Evolutionary conservation across 2,888 invertebrate species (phyloP).

Genomic region (Oscheius myriophilus): DNA sequence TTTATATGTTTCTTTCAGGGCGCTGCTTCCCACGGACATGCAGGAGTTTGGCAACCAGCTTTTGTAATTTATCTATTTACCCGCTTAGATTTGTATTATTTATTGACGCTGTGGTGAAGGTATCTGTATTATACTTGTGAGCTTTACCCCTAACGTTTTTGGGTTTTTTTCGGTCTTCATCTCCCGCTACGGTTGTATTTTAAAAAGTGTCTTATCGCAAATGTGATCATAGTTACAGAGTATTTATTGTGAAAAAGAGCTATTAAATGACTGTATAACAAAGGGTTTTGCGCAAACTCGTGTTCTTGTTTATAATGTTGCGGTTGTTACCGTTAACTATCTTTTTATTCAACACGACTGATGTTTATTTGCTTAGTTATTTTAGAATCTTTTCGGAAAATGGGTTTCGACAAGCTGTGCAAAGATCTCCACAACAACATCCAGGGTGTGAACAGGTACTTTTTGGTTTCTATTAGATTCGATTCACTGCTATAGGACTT

Average conservation of each 20-base stretch:
- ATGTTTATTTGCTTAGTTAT: not conserved
- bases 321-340: not conserved
- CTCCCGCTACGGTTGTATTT: not conserved
- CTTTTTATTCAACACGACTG: not conserved
- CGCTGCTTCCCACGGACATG: constrained; percentile 62
- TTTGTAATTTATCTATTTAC: constrained; percentile 35
- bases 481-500: too few relatives aligned
- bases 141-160: constrained; percentile 6
- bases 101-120: too few relatives aligned
- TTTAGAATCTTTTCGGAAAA: constrained; percentile 21
- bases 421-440: constrained; percentile 58
- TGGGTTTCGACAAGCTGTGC: constrained; percentile 58
- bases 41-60: constrained; percentile 64
- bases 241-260: constrained; percentile 7
- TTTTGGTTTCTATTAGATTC: too few relatives aligned
- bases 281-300: not conserved
- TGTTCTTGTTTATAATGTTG: not conserved
- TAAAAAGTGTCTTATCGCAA: not conserved
- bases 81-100: too few relatives aligned
- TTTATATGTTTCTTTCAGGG: constrained; percentile 34
- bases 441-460: constrained; percentile 68
- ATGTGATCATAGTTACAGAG: not conserved
- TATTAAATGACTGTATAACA: not conserved
- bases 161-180: constrained; percentile 7
- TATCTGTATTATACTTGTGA: too few relatives aligned